Conservation (phyloP, 2,888 invertebrate species). For the Lomographa bimaculata region DNA sequence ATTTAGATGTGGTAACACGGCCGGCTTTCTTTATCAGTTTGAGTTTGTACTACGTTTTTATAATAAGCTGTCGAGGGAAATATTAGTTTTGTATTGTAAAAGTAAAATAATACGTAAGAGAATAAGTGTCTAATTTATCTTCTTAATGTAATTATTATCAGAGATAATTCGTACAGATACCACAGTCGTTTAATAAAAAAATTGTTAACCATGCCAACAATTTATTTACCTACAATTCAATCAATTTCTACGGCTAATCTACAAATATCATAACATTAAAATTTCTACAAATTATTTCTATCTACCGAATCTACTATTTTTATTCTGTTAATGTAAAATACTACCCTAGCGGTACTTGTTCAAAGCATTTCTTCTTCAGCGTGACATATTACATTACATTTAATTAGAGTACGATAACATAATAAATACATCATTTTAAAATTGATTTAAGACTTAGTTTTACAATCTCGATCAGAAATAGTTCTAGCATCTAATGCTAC, state of each 20-base stretch:
- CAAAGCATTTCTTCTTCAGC: conserved; percentile 27
- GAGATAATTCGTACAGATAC: too few relatives aligned
- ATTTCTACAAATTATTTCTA: conserved; percentile 42
- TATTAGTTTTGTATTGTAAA: too few relatives aligned
- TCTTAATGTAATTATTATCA: too few relatives aligned
- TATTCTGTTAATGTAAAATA: conserved; percentile 8
- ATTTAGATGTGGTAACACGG: conserved; percentile 25
- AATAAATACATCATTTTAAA: conserved; percentile 11
- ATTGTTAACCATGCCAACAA: conserved; percentile 55
- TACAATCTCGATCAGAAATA: conserved; percentile 22
- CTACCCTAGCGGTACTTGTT: conserved; percentile 15
- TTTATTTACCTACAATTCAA: conserved; percentile 52
- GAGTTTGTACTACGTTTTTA: not conserved
- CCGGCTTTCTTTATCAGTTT: conserved; percentile 14
- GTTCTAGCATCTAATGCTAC: conserved; percentile 33
- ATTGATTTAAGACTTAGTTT: conserved; percentile 12
- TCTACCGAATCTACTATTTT: conserved; percentile 27
- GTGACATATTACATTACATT: conserved; percentile 11
- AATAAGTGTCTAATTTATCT: too few relatives aligned
- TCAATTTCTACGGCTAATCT: conserved; percentile 28
- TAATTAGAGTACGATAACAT: too few relatives aligned
- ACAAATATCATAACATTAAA: conserved; percentile 32
- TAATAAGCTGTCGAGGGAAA: not conserved
- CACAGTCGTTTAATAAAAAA: conserved; percentile 28
- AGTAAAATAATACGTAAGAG: too few relatives aligned